Conservation (phyloP, 2,797 vertebrate genomes). For the Serranus cabrilla region DNA sequence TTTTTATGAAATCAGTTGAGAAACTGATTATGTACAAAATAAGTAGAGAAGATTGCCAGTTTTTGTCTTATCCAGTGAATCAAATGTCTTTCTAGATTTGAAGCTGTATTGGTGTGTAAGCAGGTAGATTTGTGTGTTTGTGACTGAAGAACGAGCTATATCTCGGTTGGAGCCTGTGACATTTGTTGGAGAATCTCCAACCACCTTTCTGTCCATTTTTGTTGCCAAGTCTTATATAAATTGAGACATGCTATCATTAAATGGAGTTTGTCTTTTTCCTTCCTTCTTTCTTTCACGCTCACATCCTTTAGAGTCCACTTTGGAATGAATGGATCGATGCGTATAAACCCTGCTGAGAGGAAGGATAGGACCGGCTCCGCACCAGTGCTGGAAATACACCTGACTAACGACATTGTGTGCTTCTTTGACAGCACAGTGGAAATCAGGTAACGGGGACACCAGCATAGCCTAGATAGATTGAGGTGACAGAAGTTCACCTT, state of each 20-base stretch:
- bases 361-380: slow-evolving; percentile 73
- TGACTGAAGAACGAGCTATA: not conserved
- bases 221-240: slow-evolving; percentile 20
- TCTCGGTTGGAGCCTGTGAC: not conserved
- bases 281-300: slow-evolving; percentile 10
- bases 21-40: not conserved
- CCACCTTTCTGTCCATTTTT: slow-evolving; percentile 21
- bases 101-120: not conserved
- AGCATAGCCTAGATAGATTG: slow-evolving; percentile 65
- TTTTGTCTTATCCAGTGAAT: not conserved
- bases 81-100: not conserved
- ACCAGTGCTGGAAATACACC: slow-evolving; percentile 87
- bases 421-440: slow-evolving; percentile 93
- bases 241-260: slow-evolving; percentile 14
- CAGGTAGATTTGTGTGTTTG: not conserved
- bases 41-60: not conserved
- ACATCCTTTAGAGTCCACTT: slow-evolving; percentile 91
- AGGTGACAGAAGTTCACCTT: slow-evolving; percentile 79
- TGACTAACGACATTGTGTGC: slow-evolving; percentile 88
- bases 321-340: slow-evolving; percentile 94
- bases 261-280: slow-evolving; percentile 21
- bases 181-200: not conserved
- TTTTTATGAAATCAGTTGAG: not conserved
- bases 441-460: slow-evolving; percentile 87
- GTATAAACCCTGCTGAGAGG: slow-evolving; percentile 86